These are phyloP conservation scores for Harpegnathos saltator DNA, from an alignment of 1,140 invertebrate genomes.

Conservation along the genomic window DNA sequence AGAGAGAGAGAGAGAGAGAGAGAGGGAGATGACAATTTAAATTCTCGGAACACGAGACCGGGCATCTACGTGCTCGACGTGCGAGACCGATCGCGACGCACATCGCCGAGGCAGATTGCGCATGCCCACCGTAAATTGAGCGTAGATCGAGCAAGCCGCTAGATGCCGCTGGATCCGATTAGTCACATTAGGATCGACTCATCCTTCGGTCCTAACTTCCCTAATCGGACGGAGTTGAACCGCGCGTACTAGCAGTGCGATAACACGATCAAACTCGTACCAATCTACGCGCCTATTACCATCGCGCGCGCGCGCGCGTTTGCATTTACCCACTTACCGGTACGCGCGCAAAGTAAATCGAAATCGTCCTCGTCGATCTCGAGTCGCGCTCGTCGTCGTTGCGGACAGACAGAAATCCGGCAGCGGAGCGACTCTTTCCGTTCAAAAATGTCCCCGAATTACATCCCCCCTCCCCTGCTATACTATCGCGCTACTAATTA, in stretches of 20 bases:
- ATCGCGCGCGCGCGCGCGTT: background rate
- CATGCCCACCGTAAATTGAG: constrained; percentile 43
- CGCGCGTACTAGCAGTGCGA: constrained; percentile 4
- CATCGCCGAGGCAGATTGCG: background rate
- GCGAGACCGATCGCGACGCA: background rate
- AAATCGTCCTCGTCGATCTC: background rate
- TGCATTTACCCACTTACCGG: background rate
- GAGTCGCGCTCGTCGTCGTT: no score
- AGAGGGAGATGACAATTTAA: no score
- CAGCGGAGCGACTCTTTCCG: no score
- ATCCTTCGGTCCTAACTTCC: constrained; percentile 64
- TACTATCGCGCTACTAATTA: no score
- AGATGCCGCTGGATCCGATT: constrained; percentile 74
- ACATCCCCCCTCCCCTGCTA: no score
- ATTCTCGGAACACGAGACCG: background rate
- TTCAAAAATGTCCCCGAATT: no score
- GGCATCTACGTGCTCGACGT: background rate
- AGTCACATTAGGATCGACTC: constrained; percentile 73
- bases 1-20: no score
- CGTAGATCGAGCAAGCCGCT: constrained; percentile 32
- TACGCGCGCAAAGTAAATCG: background rate
- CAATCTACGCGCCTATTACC: constrained; percentile 6
- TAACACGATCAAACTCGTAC: constrained; percentile 51
- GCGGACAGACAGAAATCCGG: no score
- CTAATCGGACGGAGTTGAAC: constrained; percentile 65